Conservation (phyloP, 2,888 invertebrate genomes). For the Pocota personata region DNA sequence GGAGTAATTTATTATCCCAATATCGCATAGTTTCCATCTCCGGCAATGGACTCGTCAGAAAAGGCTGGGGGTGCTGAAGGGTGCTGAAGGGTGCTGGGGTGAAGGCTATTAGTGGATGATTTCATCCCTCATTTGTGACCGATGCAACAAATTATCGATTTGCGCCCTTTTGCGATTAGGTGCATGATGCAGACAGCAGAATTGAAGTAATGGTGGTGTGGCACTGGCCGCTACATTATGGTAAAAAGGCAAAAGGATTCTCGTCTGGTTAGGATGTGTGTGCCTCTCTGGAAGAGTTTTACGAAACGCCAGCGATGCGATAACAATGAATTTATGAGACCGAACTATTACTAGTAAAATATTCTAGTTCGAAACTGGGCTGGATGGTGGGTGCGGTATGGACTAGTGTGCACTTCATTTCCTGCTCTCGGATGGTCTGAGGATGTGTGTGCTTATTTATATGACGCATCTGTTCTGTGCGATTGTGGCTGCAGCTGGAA, state of each 20-base stretch:
- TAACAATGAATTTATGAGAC: slow-evolving; percentile 69
- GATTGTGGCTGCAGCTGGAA: slow-evolving; percentile 1
- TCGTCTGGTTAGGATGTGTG: slow-evolving; percentile 66
- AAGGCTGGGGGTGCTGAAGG: slow-evolving; percentile 61
- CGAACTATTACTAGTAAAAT: slow-evolving; percentile 54
- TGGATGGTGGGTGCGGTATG: not conserved
- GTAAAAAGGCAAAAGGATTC: slow-evolving; percentile 26
- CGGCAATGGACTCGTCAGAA: slow-evolving; percentile 45
- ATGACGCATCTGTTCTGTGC: slow-evolving; percentile 28
- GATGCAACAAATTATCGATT: slow-evolving; percentile 73
- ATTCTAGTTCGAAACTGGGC: slow-evolving; percentile 9
- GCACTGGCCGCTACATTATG: slow-evolving; percentile 22
- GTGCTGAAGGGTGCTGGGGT: too few species aligned
- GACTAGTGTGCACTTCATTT: slow-evolving; percentile 38
- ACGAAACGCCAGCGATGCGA: slow-evolving; percentile 54
- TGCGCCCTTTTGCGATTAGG: slow-evolving; percentile 60
- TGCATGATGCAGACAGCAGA: slow-evolving; percentile 11
- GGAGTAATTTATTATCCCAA: slow-evolving; percentile 71
- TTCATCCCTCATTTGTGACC: slow-evolving; percentile 72
- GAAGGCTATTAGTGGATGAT: slow-evolving; percentile 71
- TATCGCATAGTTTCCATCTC: slow-evolving; percentile 63
- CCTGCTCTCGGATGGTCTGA: not conserved
- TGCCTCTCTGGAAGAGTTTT: slow-evolving; percentile 40
- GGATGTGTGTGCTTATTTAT: not conserved
- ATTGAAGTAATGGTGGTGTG: not conserved